Evolutionary conservation across 1,140 invertebrate genomes (phyloP).

Genomic region (Zelostemma sp.): DNA sequence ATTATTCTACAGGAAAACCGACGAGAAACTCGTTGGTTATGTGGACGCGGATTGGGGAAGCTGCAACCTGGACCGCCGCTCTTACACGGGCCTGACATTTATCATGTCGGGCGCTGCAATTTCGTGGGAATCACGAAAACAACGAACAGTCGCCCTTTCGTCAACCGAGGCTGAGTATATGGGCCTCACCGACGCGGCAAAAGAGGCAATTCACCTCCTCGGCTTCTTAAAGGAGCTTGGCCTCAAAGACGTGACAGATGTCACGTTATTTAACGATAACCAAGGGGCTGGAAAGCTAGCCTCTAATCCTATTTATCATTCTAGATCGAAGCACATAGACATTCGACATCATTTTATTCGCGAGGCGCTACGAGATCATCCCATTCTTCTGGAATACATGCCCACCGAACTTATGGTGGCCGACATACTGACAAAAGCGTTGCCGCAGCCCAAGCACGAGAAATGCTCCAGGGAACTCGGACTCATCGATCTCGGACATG

Average conservation of each 20-base stretch:
- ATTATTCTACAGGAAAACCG: constrained; percentile 1
- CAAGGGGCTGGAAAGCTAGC: too few species aligned
- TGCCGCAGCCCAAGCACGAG: background rate
- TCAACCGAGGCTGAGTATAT: too few species aligned
- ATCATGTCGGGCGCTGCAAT: constrained; percentile 20
- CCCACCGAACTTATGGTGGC: background rate
- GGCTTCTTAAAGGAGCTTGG: constrained; percentile 37
- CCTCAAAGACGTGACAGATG: background rate
- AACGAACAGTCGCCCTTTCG: too few species aligned
- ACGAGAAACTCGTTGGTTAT: constrained; percentile 15
- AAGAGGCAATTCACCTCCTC: constrained; percentile 31
- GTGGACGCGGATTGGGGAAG: constrained; percentile 52
- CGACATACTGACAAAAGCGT: background rate
- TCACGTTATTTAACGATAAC: too few species aligned
- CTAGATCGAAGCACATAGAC: background rate
- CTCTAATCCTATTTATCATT: background rate
- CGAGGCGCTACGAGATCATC: background rate
- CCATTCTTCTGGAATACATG: background rate
- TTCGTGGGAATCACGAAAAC: constrained; percentile 38
- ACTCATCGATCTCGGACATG: background rate
- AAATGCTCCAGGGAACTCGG: background rate
- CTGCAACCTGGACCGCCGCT: constrained; percentile 40
- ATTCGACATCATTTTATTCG: background rate
- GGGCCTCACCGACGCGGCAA: too few species aligned
- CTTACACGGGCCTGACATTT: constrained; percentile 37